Evolutionary conservation across 1,140 invertebrate species (phyloP).

Genomic region (Drosophila sp.): DNA sequence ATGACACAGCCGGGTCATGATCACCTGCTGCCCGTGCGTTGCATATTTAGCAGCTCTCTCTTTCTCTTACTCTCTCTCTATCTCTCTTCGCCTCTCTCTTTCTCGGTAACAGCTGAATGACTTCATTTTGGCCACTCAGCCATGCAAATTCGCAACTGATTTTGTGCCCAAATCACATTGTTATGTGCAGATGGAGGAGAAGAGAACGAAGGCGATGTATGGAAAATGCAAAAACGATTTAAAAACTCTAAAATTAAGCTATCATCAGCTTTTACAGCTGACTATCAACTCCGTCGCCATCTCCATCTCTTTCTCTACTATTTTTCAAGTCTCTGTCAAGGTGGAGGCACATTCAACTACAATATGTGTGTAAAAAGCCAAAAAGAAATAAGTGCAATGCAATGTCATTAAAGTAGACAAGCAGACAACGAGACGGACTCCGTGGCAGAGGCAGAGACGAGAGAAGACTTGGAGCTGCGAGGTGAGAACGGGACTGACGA

Average conservation of each 20-base stretch:
- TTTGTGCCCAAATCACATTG: constrained; percentile 75
- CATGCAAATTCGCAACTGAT: constrained; percentile 80
- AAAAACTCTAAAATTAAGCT: constrained; percentile 81
- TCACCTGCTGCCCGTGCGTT: constrained; percentile 40
- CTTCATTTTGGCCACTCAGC: constrained; percentile 65
- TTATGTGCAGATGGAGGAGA: constrained; percentile 12
- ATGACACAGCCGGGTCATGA: constrained; percentile 40
- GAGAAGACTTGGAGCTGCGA: neutral
- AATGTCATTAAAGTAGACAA: constrained; percentile 80
- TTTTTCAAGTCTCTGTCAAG: constrained; percentile 3
- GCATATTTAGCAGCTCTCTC: constrained; percentile 58
- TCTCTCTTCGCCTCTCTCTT: neutral
- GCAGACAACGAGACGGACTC: constrained; percentile 72
- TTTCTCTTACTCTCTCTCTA: neutral
- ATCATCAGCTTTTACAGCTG: constrained; percentile 77
- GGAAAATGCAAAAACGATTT: constrained; percentile 73
- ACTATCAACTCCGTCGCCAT: constrained; percentile 58
- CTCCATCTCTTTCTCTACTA: constrained; percentile 1
- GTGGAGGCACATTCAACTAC: constrained; percentile 37
- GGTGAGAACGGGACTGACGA: constrained; percentile 26
- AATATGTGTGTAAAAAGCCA: constrained; percentile 56
- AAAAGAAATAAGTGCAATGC: constrained; percentile 80
- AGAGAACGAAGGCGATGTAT: constrained; percentile 27
- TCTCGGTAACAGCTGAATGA: constrained; percentile 53
- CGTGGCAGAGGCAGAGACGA: constrained; percentile 11